Percentiles rank a stretch among this genome's conserved stretches.
phyloP scores from a whole-genome alignment of 2,113 vertebrate species.

The Perccottus glenii region DNA sequence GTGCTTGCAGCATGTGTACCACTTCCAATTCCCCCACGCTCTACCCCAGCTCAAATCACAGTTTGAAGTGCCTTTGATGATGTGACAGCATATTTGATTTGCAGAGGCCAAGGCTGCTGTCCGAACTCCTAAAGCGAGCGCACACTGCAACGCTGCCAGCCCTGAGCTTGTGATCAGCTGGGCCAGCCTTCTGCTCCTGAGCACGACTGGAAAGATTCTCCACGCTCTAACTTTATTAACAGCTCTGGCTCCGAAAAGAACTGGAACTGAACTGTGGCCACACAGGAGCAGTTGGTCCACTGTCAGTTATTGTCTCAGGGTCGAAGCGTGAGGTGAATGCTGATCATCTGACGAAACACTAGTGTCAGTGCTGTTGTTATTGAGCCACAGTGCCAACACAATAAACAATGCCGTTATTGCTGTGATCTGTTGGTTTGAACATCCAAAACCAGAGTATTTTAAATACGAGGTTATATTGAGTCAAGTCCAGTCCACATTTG shows the following conservation, averaged over 20 bases:
- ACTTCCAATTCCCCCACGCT: conserved; percentile 11
- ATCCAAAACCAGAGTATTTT: too few relatives aligned
- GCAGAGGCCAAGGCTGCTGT: conserved; percentile 11
- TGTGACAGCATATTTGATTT: conserved; percentile 56
- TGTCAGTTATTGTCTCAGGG: conserved; percentile 1
- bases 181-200: neutral
- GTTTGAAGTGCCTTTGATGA: conserved; percentile 44
- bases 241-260: neutral
- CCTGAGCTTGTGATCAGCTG: conserved; percentile 18
- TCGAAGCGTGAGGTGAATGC: conserved; percentile 7
- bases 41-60: conserved; percentile 14
- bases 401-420: neutral
- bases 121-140: conserved; percentile 5
- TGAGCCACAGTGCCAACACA: neutral
- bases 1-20: neutral
- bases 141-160: conserved; percentile 4
- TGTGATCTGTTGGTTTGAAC: too few relatives aligned
- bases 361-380: neutral
- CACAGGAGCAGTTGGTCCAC: neutral
- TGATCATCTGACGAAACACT: neutral
- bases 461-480: too few relatives aligned
- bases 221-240: conserved; percentile 6
- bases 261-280: neutral
- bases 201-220: conserved; percentile 19
- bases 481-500: too few relatives aligned